phyloP scores from a whole-genome alignment of 2,888 invertebrate genomes.

The Cantharis nigra region DNA sequence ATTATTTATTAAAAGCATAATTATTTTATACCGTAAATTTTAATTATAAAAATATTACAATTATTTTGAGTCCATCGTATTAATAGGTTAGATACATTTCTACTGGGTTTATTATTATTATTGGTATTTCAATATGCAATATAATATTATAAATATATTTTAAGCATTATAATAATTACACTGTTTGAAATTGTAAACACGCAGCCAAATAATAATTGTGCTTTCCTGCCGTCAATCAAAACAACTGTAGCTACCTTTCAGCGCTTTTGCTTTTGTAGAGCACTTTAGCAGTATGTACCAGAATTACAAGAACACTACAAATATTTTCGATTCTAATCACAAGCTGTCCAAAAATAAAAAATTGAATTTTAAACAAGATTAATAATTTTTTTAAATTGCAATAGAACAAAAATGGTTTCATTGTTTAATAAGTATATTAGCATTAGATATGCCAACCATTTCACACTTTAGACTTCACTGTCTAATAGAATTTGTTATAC shows the following conservation, averaged over 20 bases:
- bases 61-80: neutral
- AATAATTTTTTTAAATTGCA: neutral
- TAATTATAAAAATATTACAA: neutral
- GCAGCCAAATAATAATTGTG: constrained; percentile 1
- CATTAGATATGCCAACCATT: no score
- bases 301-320: neutral
- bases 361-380: neutral
- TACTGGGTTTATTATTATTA: neutral
- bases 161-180: neutral
- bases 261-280: constrained; percentile 21
- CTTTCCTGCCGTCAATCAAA: neutral
- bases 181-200: neutral
- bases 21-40: neutral
- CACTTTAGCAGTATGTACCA: constrained; percentile 1
- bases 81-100: neutral
- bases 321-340: neutral
- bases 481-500: neutral
- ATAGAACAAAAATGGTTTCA: neutral
- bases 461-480: no score
- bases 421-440: no score
- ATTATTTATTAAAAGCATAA: neutral
- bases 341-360: neutral
- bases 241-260: neutral
- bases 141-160: neutral
- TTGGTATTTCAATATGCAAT: neutral